Evolutionary conservation across 2,888 invertebrate genomes (phyloP).

Genomic region (Ischnus inquisitorius): DNA sequence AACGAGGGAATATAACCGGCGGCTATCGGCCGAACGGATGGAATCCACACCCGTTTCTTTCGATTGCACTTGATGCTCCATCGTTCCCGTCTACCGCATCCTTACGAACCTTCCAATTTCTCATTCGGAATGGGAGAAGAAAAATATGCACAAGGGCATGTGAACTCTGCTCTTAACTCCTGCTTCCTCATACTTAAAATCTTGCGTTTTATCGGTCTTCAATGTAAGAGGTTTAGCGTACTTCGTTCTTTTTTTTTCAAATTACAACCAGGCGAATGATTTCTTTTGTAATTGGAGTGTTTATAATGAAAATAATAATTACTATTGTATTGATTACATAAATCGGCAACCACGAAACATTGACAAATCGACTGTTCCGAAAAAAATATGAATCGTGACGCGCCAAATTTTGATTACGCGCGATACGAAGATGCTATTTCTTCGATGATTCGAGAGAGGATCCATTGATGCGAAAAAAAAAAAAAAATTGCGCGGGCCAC

Average conservation of each 20-base stretch:
- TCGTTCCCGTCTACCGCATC: slow-evolving; percentile 28
- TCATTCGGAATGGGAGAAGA: slow-evolving; percentile 17
- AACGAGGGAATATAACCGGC: slow-evolving; percentile 33
- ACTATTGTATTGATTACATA: too few relatives aligned
- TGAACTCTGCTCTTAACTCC: too few relatives aligned
- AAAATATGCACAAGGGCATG: slow-evolving; percentile 8
- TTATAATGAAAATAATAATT: too few relatives aligned
- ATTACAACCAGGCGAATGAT: too few relatives aligned
- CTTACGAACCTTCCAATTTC: slow-evolving; percentile 29
- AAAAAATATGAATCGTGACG: neutral
- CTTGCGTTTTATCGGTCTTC: neutral
- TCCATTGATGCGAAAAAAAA: neutral
- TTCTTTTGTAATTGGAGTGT: too few relatives aligned
- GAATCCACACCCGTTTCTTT: slow-evolving; percentile 34
- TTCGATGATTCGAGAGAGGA: slow-evolving; percentile 7
- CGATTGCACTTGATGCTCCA: slow-evolving; percentile 15
- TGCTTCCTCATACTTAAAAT: too few relatives aligned
- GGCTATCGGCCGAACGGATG: slow-evolving; percentile 8
- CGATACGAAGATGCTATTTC: neutral
- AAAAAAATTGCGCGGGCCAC: neutral
- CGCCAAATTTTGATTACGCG: neutral
- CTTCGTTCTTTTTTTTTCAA: too few relatives aligned
- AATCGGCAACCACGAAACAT: too few relatives aligned
- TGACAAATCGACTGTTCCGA: neutral
- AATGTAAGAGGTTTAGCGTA: too few relatives aligned